phyloP scores from a whole-genome alignment of 2,888 invertebrate species.

The Maniola hyperantus region DNA sequence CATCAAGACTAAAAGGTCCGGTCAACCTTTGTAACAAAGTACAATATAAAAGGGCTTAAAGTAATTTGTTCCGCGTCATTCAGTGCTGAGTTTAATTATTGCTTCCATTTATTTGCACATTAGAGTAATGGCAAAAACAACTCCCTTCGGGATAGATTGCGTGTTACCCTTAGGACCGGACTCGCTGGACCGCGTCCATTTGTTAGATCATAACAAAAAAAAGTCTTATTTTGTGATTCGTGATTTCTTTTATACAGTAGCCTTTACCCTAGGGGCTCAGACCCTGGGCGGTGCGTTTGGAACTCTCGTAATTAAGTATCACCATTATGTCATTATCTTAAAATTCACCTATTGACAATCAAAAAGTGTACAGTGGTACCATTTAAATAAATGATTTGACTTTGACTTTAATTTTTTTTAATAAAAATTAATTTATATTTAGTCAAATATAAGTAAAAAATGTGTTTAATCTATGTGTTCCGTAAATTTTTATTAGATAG shows the following conservation, averaged over 20 bases:
- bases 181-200: conserved; percentile 35
- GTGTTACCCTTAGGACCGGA: conserved; percentile 45
- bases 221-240: neutral
- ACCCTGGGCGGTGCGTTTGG: too few relatives aligned
- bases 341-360: too few relatives aligned
- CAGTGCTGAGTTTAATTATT: conserved; percentile 74
- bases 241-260: neutral
- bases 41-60: conserved; percentile 26
- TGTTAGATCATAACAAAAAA: conserved; percentile 36
- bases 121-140: conserved; percentile 75
- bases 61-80: conserved; percentile 67
- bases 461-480: too few relatives aligned
- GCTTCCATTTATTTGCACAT: conserved; percentile 77
- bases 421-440: too few relatives aligned
- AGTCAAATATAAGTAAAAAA: too few relatives aligned
- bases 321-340: too few relatives aligned
- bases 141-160: conserved; percentile 72
- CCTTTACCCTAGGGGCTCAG: too few relatives aligned
- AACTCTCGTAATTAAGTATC: too few relatives aligned
- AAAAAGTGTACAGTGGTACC: too few relatives aligned
- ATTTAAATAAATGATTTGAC: too few relatives aligned
- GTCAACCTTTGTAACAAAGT: conserved; percentile 3
- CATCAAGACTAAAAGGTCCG: neutral
- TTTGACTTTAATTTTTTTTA: too few relatives aligned
- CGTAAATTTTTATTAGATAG: too few relatives aligned